Percentiles rank a stretch among this genome's conserved stretches.
Evolutionary conservation across 2,797 vertebrate species (phyloP).

Genomic region (Acanthopagrus latus): DNA sequence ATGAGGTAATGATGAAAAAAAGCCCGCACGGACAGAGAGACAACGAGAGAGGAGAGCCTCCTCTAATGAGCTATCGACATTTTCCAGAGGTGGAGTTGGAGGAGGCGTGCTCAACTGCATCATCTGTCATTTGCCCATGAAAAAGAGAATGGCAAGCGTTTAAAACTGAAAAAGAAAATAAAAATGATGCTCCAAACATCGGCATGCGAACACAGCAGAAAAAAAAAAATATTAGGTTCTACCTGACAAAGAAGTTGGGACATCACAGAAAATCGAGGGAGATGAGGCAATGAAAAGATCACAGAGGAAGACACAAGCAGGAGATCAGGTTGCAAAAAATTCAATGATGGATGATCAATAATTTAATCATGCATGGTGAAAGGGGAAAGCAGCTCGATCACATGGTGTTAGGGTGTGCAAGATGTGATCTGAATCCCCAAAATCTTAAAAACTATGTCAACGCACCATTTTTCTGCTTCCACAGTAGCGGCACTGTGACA

Average conservation of each 20-base stretch:
- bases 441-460: constrained; percentile 5
- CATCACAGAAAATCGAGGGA: background rate
- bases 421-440: constrained; percentile 18
- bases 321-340: constrained; percentile 32
- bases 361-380: constrained; percentile 23
- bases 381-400: constrained; percentile 5
- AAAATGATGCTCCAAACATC: background rate
- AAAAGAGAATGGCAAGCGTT: constrained; percentile 11
- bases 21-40: constrained; percentile 33
- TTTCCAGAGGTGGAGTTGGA: constrained; percentile 51
- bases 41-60: constrained; percentile 35
- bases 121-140: constrained; percentile 2
- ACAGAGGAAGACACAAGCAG: background rate
- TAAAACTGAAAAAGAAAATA: constrained; percentile 6
- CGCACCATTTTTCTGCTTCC: background rate
- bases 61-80: constrained; percentile 78
- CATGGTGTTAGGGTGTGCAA: background rate
- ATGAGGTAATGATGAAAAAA: constrained; percentile 76
- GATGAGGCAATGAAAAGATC: background rate
- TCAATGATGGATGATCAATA: constrained; percentile 33
- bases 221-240: background rate
- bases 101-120: constrained; percentile 21
- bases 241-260: background rate
- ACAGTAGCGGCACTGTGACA: background rate
- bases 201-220: constrained; percentile 4